A percentile compares a stretch with the other conserved stretches of the same genome.
These are phyloP conservation scores for Grammomys surdaster DNA, from an alignment of 2,113 vertebrate genomes.

Conservation along the genomic window DNA sequence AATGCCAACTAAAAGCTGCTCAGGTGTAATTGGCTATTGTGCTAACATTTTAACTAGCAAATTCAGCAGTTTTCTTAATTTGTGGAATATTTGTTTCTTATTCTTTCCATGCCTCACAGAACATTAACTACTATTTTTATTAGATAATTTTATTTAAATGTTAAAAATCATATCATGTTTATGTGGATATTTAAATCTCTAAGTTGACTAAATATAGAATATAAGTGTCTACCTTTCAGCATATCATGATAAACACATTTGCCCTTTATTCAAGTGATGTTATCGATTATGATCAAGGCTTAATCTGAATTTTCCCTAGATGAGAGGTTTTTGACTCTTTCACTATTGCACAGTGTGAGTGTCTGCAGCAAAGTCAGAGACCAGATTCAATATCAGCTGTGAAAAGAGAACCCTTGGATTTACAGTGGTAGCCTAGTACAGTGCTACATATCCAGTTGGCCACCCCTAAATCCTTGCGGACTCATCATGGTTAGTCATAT, in stretches of 20 bases:
- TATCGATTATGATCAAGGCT: constrained; percentile 44
- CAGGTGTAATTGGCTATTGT: background rate
- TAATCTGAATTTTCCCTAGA: constrained; percentile 15
- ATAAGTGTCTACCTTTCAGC: constrained; percentile 62
- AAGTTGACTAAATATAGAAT: background rate
- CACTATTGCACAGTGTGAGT: background rate
- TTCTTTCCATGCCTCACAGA: constrained; percentile 51
- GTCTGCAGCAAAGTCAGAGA: constrained; percentile 11
- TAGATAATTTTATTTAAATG: constrained; percentile 32
- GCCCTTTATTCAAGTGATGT: constrained; percentile 61
- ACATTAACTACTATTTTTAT: constrained; percentile 60
- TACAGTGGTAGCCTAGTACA: background rate
- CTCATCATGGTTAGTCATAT: background rate
- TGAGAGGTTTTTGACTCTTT: constrained; percentile 56
- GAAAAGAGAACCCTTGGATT: background rate
- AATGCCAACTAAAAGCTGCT: constrained; percentile 11
- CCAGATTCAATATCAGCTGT: background rate
- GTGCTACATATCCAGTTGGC: too few relatives aligned
- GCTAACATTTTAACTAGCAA: background rate
- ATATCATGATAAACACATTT: constrained; percentile 58
- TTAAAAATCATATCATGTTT: background rate
- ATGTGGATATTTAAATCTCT: background rate
- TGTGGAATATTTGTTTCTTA: background rate
- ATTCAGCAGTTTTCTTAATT: background rate
- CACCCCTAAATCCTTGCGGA: background rate